Evolutionary conservation across 1,140 invertebrate genomes (phyloP).

Genomic region (Sitophilus oryzae): DNA sequence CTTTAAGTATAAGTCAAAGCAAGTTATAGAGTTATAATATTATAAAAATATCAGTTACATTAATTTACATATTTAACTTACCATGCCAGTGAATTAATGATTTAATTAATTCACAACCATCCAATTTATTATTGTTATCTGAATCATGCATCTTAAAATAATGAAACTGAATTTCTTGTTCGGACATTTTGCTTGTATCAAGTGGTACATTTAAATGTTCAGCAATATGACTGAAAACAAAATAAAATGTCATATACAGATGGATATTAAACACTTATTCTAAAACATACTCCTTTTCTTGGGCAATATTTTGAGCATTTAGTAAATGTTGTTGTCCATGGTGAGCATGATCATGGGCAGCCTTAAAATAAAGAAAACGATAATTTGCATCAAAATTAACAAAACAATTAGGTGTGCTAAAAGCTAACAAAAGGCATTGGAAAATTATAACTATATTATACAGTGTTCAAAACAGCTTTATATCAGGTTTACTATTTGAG

Average conservation of each 20-base stretch:
- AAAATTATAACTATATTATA: too few relatives aligned
- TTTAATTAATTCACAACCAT: slow-evolving; percentile 90
- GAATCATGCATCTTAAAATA: slow-evolving; percentile 97
- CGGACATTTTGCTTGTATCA: slow-evolving; percentile 90
- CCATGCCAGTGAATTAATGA: slow-evolving; percentile 90
- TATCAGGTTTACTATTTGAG: too few relatives aligned
- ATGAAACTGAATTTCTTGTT: slow-evolving; percentile 90
- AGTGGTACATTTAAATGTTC: slow-evolving; percentile 88
- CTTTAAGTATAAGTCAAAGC: too few relatives aligned
- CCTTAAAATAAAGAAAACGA: neutral
- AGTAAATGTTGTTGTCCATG: slow-evolving; percentile 51
- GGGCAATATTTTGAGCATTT: slow-evolving; percentile 67
- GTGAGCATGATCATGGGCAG: slow-evolving; percentile 37
- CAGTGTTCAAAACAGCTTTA: too few relatives aligned
- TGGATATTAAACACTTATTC: slow-evolving; percentile 14
- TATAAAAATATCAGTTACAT: too few relatives aligned
- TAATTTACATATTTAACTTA: too few relatives aligned
- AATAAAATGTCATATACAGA: slow-evolving; percentile 5
- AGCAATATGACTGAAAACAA: slow-evolving; percentile 75
- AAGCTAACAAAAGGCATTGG: too few relatives aligned
- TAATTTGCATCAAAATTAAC: neutral
- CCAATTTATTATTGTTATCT: slow-evolving; percentile 91
- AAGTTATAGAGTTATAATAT: too few relatives aligned
- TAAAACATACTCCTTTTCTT: slow-evolving; percentile 67
- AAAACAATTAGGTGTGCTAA: neutral